A percentile compares a stretch with the other conserved stretches of the same genome.
phyloP scores from a whole-genome alignment of 2,113 vertebrate species.

The Podarcis raffonei region DNA sequence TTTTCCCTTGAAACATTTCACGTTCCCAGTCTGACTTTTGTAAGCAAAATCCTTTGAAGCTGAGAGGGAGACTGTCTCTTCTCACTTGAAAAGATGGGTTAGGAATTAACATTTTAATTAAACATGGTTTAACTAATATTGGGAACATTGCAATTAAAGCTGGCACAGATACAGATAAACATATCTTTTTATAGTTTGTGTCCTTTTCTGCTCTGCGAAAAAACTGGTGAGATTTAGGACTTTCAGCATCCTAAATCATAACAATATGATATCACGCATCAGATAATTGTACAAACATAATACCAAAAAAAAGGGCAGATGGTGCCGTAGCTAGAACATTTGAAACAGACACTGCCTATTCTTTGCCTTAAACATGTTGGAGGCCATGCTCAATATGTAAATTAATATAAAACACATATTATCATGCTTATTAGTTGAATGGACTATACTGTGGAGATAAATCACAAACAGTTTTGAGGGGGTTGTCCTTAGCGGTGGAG shows the following conservation, averaged over 20 bases:
- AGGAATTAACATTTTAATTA: constrained; percentile 72
- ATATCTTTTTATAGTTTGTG: constrained; percentile 43
- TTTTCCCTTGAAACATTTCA: constrained; percentile 25
- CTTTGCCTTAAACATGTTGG: constrained; percentile 31
- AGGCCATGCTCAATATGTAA: constrained; percentile 65
- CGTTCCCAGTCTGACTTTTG: constrained; percentile 27
- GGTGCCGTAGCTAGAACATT: constrained; percentile 42
- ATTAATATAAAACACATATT: constrained; percentile 62
- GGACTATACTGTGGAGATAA: constrained; percentile 62
- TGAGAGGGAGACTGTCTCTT: too few relatives aligned
- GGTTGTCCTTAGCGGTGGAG: too few relatives aligned
- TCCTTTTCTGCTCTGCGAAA: constrained; percentile 51
- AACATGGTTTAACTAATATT: constrained; percentile 63
- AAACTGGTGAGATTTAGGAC: constrained; percentile 30
- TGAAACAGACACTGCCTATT: constrained; percentile 49
- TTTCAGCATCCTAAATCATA: constrained; percentile 51
- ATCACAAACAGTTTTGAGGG: constrained; percentile 41
- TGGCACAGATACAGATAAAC: constrained; percentile 52
- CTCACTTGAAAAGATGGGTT: constrained; percentile 11
- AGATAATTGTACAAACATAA: background rate
- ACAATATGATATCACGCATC: constrained; percentile 51
- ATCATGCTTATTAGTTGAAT: constrained; percentile 61
- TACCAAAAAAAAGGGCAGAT: background rate
- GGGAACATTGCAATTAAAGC: constrained; percentile 63
- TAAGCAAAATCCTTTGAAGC: constrained; percentile 31